Percentiles rank a stretch among this genome's conserved stretches.
These are phyloP conservation scores for Eonycteris spelaea DNA, from an alignment of 2,113 vertebrate genomes.

Conservation along the genomic window DNA sequence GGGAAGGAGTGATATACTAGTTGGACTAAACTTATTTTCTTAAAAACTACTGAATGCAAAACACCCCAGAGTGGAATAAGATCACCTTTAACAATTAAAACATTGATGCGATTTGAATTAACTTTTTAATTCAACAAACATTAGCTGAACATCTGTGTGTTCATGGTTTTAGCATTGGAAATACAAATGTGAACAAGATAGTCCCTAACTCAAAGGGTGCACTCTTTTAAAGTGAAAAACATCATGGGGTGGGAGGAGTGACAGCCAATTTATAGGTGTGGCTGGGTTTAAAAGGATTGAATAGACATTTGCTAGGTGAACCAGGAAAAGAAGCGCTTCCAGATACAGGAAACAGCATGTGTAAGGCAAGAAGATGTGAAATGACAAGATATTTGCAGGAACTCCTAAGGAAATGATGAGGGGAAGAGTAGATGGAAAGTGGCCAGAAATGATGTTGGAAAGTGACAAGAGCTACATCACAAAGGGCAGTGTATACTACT, in stretches of 20 bases:
- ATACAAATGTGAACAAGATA: background rate
- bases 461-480: background rate
- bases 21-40: background rate
- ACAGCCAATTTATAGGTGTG: background rate
- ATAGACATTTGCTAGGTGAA: background rate
- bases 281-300: background rate
- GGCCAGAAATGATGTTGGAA: background rate
- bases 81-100: background rate
- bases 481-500: background rate
- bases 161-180: background rate
- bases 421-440: background rate
- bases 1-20: background rate
- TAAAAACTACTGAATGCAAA: background rate
- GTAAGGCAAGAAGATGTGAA: background rate
- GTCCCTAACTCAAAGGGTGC: background rate
- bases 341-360: background rate
- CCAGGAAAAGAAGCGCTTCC: background rate
- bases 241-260: background rate
- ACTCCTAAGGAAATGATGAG: background rate
- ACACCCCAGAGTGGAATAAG: background rate
- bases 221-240: background rate
- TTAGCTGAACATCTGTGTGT: background rate
- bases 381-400: background rate
- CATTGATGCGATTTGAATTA: background rate
- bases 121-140: background rate